Base-by-base conservation (phyloP, 1,140 invertebrate genomes). In the Drosophila baimaii region DNA sequence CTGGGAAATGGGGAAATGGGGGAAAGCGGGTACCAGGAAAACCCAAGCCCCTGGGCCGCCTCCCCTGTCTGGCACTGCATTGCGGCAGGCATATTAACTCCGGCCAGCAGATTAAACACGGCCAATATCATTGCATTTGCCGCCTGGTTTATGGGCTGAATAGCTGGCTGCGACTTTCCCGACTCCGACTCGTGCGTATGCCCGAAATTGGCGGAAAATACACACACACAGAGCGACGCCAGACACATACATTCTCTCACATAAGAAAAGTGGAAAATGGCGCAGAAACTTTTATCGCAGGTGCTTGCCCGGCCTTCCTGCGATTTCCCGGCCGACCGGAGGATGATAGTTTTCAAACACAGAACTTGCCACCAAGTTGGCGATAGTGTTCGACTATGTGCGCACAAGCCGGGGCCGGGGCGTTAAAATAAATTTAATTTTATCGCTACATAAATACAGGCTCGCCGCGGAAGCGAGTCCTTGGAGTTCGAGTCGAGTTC, bases 371-470 rank as follows among this genome's bases (percentile, higher is more conserved):
- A 71, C 79, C 70, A 71, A 88, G 83, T 88, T 88, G 71, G 83
- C 83, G 84, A 89, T 89, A 88, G 77, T 89, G 83, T 88, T 89
- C 70, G 77, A 88, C 84, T 88, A 77, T 85, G 81, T 85, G 81
- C 46, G 81, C 81, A 85, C 81, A 80, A 66, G 77, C 64, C 65
- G 56, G 56, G 62, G 71, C 31, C 62, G 2, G 51, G 81, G 84
- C 80, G 72, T 88, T 83, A 83, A 86, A 88, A 88, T 88, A 88
- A 88, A 88, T 88, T 88, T 89, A 83, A 88, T 89, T 88, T 88
- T 88, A 88, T 88, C 83, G 83, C 83, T 80, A 88, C 83, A 89
- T 88, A 88, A 88, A 88, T 89, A 86, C 51, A 56, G 55, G 64
- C 79, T 31, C 49, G 13, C 5, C 39, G 65, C 2, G 29, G 8